Percentiles rank a stretch among this genome's conserved stretches.
phyloP scores from a whole-genome alignment of 2,113 vertebrate genomes.

The Eleginops maclovinus region DNA sequence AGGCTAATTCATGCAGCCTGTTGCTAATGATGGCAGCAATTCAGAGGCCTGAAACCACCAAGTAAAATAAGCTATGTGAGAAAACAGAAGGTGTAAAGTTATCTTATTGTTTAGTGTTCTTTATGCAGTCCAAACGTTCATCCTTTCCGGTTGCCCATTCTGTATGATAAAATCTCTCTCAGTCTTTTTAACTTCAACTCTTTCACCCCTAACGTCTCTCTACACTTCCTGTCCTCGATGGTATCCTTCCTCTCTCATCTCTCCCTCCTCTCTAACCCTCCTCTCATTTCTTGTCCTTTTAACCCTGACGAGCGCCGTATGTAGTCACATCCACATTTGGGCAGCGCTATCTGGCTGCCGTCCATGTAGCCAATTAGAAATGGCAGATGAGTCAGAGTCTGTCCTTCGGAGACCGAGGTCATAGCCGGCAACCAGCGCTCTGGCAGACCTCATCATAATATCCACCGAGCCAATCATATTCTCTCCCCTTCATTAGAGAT shows the following conservation, averaged over 20 bases:
- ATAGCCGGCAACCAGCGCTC: slow-evolving; percentile 41
- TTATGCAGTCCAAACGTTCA: background rate
- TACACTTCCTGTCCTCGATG: background rate
- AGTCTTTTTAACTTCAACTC: background rate
- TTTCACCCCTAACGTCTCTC: background rate
- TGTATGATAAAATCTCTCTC: background rate
- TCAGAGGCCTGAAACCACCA: background rate
- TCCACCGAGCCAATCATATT: slow-evolving; percentile 58
- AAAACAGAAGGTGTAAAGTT: background rate
- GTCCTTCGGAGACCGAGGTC: slow-evolving; percentile 70
- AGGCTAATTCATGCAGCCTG: background rate
- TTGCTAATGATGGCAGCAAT: background rate
- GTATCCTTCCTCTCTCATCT: background rate
- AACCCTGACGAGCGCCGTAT: slow-evolving; percentile 49
- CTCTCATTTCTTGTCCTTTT: slow-evolving; percentile 61
- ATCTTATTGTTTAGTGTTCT: background rate
- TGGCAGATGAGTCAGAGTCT: slow-evolving; percentile 61
- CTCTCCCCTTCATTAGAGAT: slow-evolving; percentile 71
- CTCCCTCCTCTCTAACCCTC: slow-evolving; percentile 4
- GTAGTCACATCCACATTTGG: slow-evolving; percentile 40
- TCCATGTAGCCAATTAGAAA: slow-evolving; percentile 68
- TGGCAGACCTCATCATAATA: slow-evolving; percentile 52
- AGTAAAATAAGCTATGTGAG: background rate
- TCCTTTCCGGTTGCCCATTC: background rate
- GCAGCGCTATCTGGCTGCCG: slow-evolving; percentile 48